Percentiles rank a stretch among this genome's conserved stretches.
Evolutionary conservation across 2,888 invertebrate species (phyloP).

Genomic region (Schizotus pectinicornis): DNA sequence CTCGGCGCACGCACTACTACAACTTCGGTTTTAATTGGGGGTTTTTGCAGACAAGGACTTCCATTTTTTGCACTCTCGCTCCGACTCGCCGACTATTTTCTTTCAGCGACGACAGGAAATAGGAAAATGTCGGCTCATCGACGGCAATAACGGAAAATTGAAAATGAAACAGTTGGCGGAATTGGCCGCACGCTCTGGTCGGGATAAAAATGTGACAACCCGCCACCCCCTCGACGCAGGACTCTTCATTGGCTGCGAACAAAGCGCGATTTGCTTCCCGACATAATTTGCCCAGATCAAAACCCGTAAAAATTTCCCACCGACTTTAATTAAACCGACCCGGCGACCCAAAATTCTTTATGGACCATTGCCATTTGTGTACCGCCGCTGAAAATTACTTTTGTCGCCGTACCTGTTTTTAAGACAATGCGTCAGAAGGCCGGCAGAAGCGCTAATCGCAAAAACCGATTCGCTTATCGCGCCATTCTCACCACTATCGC

Average conservation of each 20-base stretch:
- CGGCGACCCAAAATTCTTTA: too few relatives aligned
- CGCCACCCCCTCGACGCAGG: too few relatives aligned
- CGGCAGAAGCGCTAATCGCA: too few relatives aligned
- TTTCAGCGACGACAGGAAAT: neutral
- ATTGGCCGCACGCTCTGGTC: neutral
- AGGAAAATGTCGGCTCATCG: conserved; percentile 7
- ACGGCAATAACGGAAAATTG: conserved; percentile 12
- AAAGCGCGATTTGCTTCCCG: neutral
- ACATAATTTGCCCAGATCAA: neutral
- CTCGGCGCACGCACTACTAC: conserved; percentile 59
- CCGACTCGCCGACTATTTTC: conserved; percentile 18
- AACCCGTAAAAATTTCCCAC: too few relatives aligned
- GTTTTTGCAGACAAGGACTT: conserved; percentile 55
- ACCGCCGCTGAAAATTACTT: too few relatives aligned
- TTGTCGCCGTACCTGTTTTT: too few relatives aligned
- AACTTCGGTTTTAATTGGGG: conserved; percentile 59
- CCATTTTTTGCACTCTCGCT: conserved; percentile 43
- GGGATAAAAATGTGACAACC: neutral
- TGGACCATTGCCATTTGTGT: too few relatives aligned
- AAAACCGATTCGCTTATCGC: too few relatives aligned
- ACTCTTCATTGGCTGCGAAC: neutral
- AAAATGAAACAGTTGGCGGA: conserved; percentile 8
- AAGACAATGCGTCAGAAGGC: too few relatives aligned
- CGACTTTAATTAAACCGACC: too few relatives aligned
- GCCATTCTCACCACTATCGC: too few relatives aligned